A percentile compares a stretch with the other conserved stretches of the same genome.
Conservation (phyloP, 2,888 invertebrate genomes). For the Drosophila anceps region DNA sequence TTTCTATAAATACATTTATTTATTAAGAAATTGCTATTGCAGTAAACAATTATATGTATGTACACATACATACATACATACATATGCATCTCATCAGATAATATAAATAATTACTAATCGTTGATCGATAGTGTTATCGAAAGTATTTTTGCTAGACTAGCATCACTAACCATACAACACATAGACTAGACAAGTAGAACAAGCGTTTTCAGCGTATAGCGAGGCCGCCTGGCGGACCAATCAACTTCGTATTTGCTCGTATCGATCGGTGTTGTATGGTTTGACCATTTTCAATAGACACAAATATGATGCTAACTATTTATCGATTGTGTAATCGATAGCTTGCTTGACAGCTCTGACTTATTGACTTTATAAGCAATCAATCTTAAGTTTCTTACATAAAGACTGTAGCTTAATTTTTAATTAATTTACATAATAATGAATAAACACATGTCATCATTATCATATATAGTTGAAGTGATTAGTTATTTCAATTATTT, state of each 20-base stretch:
- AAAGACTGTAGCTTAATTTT: background rate
- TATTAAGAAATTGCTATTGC: background rate
- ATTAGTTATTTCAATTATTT: background rate
- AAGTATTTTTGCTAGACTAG: background rate
- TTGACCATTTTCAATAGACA: no score
- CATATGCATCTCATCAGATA: background rate
- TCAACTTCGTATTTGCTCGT: no score
- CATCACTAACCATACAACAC: no score
- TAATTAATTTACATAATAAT: slow-evolving; percentile 3
- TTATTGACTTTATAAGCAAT: no score
- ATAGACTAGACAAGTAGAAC: no score
- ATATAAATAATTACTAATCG: background rate
- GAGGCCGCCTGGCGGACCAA: no score
- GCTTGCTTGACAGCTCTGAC: background rate
- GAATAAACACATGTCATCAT: background rate
- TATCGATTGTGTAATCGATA: background rate
- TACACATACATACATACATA: background rate
- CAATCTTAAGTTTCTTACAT: background rate
- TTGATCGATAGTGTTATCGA: slow-evolving; percentile 15
- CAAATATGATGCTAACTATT: background rate
- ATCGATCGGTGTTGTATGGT: no score
- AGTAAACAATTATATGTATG: background rate
- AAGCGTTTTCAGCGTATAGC: no score
- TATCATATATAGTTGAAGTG: background rate
- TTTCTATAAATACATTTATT: background rate